Conservation (phyloP, 2,888 invertebrate genomes). For the Geotrupes spiniger region DNA sequence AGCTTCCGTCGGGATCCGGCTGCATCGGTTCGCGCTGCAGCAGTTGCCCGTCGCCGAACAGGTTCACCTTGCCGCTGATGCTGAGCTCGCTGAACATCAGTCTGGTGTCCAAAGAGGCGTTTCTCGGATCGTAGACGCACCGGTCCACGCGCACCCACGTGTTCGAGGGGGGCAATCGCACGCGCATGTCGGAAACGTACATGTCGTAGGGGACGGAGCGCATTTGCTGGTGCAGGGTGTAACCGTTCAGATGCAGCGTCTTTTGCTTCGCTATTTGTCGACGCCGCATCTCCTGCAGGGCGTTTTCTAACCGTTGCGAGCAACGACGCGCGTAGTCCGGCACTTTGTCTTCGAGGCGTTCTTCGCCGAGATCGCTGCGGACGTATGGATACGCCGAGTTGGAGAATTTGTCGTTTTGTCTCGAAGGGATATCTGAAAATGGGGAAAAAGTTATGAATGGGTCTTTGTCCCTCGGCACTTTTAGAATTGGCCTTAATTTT, state of each 20-base stretch:
- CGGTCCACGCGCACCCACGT: slow-evolving; percentile 71
- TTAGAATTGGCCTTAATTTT: too few relatives aligned
- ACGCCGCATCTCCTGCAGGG: slow-evolving; percentile 63
- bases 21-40: slow-evolving; percentile 49
- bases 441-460: too few relatives aligned
- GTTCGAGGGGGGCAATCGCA: slow-evolving; percentile 64
- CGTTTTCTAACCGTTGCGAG: slow-evolving; percentile 63
- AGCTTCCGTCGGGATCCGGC: slow-evolving; percentile 52
- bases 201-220: slow-evolving; percentile 64
- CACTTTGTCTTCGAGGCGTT: slow-evolving; percentile 33
- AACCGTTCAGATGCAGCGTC: slow-evolving; percentile 59
- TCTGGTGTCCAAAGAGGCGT: slow-evolving; percentile 72
- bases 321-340: slow-evolving; percentile 51
- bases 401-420: slow-evolving; percentile 48
- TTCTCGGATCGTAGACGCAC: slow-evolving; percentile 72
- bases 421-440: slow-evolving; percentile 36
- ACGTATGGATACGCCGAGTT: slow-evolving; percentile 43
- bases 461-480: too few relatives aligned
- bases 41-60: slow-evolving; percentile 51
- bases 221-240: slow-evolving; percentile 63
- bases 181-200: slow-evolving; percentile 68
- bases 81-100: slow-evolving; percentile 76
- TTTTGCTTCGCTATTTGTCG: slow-evolving; percentile 56
- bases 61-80: slow-evolving; percentile 72
- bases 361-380: slow-evolving; percentile 32